These are phyloP conservation scores for Spilogale gracilis DNA, from an alignment of 2,113 vertebrate species.

Conservation along the genomic window DNA sequence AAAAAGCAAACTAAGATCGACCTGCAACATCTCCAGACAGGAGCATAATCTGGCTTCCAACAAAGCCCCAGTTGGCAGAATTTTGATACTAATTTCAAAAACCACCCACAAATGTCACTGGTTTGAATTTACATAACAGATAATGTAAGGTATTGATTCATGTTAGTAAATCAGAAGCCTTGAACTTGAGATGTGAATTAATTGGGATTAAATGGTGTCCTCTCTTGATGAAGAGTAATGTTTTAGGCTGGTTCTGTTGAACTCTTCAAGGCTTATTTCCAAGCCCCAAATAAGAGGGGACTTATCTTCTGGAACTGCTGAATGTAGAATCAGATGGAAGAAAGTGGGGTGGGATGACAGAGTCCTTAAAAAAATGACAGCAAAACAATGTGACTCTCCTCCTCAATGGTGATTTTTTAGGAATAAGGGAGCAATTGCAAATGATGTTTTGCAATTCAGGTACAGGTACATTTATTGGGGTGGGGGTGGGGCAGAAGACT, in stretches of 20 bases:
- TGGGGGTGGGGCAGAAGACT: neutral
- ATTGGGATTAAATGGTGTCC: slow-evolving; percentile 64
- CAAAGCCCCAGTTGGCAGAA: neutral
- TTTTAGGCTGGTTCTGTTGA: neutral
- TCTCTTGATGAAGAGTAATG: neutral
- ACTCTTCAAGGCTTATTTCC: neutral
- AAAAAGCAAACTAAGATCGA: neutral
- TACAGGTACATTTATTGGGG: neutral
- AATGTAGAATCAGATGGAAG: neutral
- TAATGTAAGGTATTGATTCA: slow-evolving; percentile 63
- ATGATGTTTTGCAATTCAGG: neutral
- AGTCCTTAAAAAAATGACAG: neutral
- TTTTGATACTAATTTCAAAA: slow-evolving; percentile 41
- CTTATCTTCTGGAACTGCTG: neutral
- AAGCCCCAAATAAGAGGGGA: neutral
- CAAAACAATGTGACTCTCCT: neutral
- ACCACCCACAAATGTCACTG: neutral
- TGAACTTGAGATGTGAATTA: slow-evolving; percentile 50
- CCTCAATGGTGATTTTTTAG: neutral
- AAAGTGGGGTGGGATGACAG: neutral
- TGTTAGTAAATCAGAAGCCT: slow-evolving; percentile 58
- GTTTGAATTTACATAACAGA: slow-evolving; percentile 66
- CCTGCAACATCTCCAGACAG: neutral
- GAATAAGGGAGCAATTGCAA: neutral
- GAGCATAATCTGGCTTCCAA: neutral